A percentile compares a stretch with the other conserved stretches of the same genome.
These are phyloP conservation scores for Hesperia comma DNA, from an alignment of 2,888 invertebrate genomes.

Conservation along the genomic window DNA sequence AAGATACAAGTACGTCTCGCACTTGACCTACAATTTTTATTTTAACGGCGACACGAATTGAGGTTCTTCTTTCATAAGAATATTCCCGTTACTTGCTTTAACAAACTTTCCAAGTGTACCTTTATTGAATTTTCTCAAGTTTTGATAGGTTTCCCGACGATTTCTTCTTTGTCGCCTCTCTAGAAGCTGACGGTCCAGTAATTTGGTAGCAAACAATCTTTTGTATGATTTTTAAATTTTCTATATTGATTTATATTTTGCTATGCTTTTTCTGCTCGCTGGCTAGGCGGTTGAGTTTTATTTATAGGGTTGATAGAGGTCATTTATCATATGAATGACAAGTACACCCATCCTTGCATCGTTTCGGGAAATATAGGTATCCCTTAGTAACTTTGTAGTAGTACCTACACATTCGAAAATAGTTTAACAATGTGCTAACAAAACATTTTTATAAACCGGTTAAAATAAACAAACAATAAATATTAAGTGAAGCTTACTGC, in stretches of 20 bases:
- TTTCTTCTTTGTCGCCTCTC: slow-evolving; percentile 71
- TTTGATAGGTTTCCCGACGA: slow-evolving; percentile 83
- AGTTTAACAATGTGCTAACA: too few species aligned
- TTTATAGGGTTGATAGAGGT: too few species aligned
- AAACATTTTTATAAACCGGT: too few species aligned
- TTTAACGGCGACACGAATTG: slow-evolving; percentile 76
- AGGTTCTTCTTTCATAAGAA: slow-evolving; percentile 74
- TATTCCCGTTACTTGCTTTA: slow-evolving; percentile 77
- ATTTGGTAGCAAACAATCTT: slow-evolving; percentile 65
- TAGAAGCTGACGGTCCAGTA: slow-evolving; percentile 67
- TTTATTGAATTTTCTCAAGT: slow-evolving; percentile 83
- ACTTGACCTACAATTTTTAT: slow-evolving; percentile 55
- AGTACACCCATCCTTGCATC: too few species aligned
- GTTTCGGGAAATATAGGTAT: too few species aligned
- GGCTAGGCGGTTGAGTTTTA: not conserved
- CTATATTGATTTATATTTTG: slow-evolving; percentile 8
- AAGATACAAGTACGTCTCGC: not conserved
- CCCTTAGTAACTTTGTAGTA: too few species aligned
- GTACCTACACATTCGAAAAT: too few species aligned
- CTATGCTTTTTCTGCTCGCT: too few species aligned
- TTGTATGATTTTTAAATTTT: slow-evolving; percentile 41
- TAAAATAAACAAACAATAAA: too few species aligned
- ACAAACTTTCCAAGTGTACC: slow-evolving; percentile 79
- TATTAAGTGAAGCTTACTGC: too few species aligned
- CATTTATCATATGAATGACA: too few species aligned